Evolutionary conservation across 30 jellyfish, hydroid and myxozoan species (phyloP).

Genomic region (Rhopilema esculentum): DNA sequence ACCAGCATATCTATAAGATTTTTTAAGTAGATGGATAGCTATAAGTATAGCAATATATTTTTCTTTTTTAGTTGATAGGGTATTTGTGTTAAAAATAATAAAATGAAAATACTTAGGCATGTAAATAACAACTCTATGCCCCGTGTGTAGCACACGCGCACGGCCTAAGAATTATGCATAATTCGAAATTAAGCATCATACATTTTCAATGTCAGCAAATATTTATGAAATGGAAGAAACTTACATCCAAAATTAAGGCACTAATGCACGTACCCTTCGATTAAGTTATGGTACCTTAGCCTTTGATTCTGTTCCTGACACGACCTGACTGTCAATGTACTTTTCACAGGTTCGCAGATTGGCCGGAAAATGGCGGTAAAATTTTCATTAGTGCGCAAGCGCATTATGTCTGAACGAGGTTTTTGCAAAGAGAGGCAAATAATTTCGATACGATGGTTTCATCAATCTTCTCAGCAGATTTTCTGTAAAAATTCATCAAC

Average conservation of each 20-base stretch:
- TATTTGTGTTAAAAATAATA: too few relatives aligned
- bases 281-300: not conserved
- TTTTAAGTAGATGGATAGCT: too few relatives aligned
- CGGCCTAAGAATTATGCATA: too few relatives aligned
- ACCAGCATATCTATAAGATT: too few relatives aligned
- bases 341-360: not conserved
- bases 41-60: too few relatives aligned
- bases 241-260: not conserved
- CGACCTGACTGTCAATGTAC: not conserved
- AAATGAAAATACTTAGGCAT: too few relatives aligned
- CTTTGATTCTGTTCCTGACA: not conserved
- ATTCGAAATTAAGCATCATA: too few relatives aligned
- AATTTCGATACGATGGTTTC: not conserved
- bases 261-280: not conserved
- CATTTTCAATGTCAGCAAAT: not conserved
- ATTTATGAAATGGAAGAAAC: not conserved
- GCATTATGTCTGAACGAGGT: not conserved
- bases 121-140: too few relatives aligned
- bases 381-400: not conserved
- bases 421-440: not conserved
- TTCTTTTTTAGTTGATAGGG: too few relatives aligned
- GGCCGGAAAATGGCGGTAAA: not conserved
- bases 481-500: too few relatives aligned
- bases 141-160: too few relatives aligned
- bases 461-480: too few relatives aligned